Evolutionary conservation across 2,797 vertebrate species (phyloP), one percentile per base, ranked within the genome.

Genomic region (Centroberyx gerrardi): DNA sequence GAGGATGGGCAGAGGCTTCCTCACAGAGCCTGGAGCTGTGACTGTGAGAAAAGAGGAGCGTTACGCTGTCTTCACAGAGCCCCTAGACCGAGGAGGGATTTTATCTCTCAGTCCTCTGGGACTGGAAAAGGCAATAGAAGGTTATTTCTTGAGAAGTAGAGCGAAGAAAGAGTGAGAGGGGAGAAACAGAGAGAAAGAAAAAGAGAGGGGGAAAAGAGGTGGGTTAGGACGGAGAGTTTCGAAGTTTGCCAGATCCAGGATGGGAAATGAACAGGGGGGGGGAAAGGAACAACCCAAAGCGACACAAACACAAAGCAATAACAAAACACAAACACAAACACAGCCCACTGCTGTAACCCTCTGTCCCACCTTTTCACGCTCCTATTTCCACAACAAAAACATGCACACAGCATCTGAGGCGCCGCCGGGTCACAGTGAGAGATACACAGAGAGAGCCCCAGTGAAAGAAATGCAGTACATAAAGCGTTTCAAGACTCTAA

Each of bases 61-160:
- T 87, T 87, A 88, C 59, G 61, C 86, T 92, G 85, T 88, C 88
- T 92, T 90, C 91, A 88, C 88, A 93, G 85, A 90, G 84, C 80
- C 82, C 73, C 84, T 75, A 81, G 87, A 91, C 87, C 78, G 55
- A 81, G 69, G 52, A 88, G 88, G 90, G 90, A 90, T 92, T 93
- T 93, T 93, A 94, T 91, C 88, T 90, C 83, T 58, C 22, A 6
- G 71, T 94, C 92, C 92, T 82, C 55, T 81, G 94, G 91, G 92
- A 93, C 78, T 78, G 64, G 51, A 86, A 76, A 77, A 90, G 79
- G 85, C 88, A 92, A 84, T 70, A 79, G 80, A 90, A 90, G 88
- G 90, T 90, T 92, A 80, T 92, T 94, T 93, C 87, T 88, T 84
- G 80, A 90, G 88, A 92, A 90, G 84, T 82, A 53, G 88, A 91